A percentile compares a stretch with the other conserved stretches of the same genome.
These are phyloP conservation scores for Xanthia icteritia DNA, from an alignment of 2,888 invertebrate species.

Conservation along the genomic window DNA sequence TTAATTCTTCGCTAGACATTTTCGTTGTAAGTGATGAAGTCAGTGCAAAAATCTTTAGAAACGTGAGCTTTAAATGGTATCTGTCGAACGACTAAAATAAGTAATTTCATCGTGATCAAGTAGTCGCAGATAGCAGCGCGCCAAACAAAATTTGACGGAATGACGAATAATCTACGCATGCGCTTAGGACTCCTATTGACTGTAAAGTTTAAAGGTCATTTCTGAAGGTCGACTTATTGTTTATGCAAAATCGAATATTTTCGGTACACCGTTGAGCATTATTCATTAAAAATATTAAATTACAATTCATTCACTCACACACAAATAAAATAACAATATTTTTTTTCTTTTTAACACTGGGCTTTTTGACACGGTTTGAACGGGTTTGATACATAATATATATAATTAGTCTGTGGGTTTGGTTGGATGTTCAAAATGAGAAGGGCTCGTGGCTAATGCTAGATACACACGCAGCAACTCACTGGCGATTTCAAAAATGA, in stretches of 20 bases:
- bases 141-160: slow-evolving; percentile 85
- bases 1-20: slow-evolving; percentile 84
- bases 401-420: no score
- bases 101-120: slow-evolving; percentile 86
- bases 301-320: slow-evolving; percentile 11
- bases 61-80: slow-evolving; percentile 81
- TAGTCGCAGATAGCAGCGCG: slow-evolving; percentile 84
- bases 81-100: slow-evolving; percentile 84
- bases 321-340: background rate
- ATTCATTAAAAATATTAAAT: no score
- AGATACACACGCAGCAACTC: background rate
- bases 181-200: slow-evolving; percentile 82
- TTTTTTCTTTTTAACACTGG: background rate
- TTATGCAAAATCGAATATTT: slow-evolving; percentile 9
- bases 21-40: slow-evolving; percentile 71
- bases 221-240: slow-evolving; percentile 76
- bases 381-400: no score
- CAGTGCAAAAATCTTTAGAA: slow-evolving; percentile 62
- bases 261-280: background rate
- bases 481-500: background rate
- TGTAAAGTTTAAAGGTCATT: slow-evolving; percentile 77
- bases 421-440: background rate
- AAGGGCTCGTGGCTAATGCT: background rate
- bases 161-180: slow-evolving; percentile 83
- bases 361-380: slow-evolving; percentile 8